Conservation (phyloP, 2,113 vertebrate species). For the Prochilodus magdalenae region DNA sequence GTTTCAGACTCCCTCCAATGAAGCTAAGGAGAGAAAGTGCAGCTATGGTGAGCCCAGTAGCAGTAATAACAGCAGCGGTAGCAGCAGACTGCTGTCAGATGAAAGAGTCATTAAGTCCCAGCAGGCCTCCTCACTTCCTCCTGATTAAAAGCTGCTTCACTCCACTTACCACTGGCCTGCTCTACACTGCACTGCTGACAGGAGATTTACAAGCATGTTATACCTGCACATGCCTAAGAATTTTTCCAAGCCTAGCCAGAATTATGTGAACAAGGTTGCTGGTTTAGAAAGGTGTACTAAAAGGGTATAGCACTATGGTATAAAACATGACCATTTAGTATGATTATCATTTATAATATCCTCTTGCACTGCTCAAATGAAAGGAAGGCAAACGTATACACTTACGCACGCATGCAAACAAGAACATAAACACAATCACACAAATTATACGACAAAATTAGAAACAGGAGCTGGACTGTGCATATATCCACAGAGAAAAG, state of each 20-base stretch:
- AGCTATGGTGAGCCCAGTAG: not conserved
- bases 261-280: not conserved
- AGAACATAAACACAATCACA: no score
- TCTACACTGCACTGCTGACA: not conserved
- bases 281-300: no score
- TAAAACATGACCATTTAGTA: no score
- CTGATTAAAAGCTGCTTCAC: slow-evolving; percentile 11
- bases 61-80: not conserved
- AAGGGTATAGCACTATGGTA: no score
- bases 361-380: not conserved
- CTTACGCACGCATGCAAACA: no score
- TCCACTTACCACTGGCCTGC: not conserved
- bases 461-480: not conserved
- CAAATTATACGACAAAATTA: not conserved
- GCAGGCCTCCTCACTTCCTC: not conserved
- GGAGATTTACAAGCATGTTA: slow-evolving; percentile 1
- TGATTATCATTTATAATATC: no score
- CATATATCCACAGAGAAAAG: not conserved
- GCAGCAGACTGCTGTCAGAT: not conserved
- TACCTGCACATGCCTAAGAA: not conserved
- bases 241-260: not conserved
- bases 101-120: not conserved
- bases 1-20: not conserved
- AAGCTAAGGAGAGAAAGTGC: not conserved
- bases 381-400: not conserved